A percentile compares a stretch with the other conserved stretches of the same genome.
Evolutionary conservation across 2,113 vertebrate genomes (phyloP).

Genomic region (Lontra canadensis): DNA sequence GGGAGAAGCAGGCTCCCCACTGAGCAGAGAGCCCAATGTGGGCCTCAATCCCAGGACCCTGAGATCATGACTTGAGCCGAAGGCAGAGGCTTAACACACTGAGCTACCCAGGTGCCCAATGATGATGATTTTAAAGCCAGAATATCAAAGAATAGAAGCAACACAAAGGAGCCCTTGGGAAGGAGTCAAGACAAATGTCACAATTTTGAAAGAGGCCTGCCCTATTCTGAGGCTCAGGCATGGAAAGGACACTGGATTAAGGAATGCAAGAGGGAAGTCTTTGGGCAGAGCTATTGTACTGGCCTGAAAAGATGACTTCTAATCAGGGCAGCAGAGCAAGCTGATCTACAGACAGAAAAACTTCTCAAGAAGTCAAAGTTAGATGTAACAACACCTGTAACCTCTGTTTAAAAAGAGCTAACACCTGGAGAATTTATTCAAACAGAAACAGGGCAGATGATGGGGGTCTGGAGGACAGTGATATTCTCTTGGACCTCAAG

Average conservation of each 20-base stretch:
- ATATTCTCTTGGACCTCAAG: not conserved
- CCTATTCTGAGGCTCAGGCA: not conserved
- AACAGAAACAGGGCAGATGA: not conserved
- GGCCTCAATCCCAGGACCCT: no score
- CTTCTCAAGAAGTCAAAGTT: not conserved
- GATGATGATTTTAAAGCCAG: not conserved
- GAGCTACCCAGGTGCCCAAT: not conserved
- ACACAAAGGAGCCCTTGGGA: not conserved
- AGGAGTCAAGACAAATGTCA: not conserved
- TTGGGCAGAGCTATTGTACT: not conserved
- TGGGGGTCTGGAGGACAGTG: not conserved
- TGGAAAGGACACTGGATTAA: not conserved
- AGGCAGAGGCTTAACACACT: no score
- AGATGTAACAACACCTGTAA: not conserved
- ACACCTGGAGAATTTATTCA: not conserved
- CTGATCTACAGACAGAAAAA: not conserved
- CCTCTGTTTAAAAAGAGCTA: not conserved
- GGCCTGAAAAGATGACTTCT: not conserved
- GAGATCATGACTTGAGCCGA: no score
- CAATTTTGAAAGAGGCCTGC: not conserved
- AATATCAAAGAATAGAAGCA: not conserved
- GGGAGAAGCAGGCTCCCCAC: no score
- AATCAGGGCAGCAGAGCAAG: not conserved
- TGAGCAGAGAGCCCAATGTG: no score
- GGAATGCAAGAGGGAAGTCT: not conserved